A percentile compares a stretch with the other conserved stretches of the same genome.
Conservation (phyloP, 2,113 vertebrate species). For the Hippolais icterina region DNA sequence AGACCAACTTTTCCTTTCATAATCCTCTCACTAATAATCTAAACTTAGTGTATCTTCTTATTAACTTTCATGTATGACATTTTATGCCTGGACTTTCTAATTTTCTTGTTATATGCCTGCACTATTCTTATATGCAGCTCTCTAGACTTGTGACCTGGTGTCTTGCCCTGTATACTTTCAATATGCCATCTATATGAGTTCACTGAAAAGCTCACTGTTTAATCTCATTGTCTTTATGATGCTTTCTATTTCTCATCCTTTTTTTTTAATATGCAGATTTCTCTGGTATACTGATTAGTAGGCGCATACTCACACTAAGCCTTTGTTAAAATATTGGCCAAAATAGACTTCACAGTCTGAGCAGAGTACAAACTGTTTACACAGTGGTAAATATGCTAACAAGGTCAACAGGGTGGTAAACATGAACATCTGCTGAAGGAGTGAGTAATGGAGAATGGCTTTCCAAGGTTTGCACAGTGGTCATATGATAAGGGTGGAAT, state of each 20-base stretch:
- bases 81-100: slow-evolving; percentile 22
- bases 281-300: background rate
- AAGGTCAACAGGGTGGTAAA: slow-evolving; percentile 14
- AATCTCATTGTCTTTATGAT: background rate
- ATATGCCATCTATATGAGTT: background rate
- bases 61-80: slow-evolving; percentile 4
- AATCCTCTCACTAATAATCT: slow-evolving; percentile 2
- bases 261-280: background rate
- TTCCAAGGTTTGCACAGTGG: background rate
- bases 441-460: background rate
- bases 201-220: background rate
- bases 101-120: slow-evolving; percentile 3
- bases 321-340: background rate
- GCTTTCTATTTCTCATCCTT: background rate
- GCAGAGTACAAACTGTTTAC: background rate
- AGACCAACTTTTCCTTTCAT: background rate
- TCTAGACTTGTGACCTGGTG: background rate
- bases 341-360: background rate
- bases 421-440: slow-evolving; percentile 9
- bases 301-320: background rate
- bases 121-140: background rate
- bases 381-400: background rate
- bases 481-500: background rate
- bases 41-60: slow-evolving; percentile 24
- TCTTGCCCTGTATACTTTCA: background rate